Conservation (phyloP, 2,113 vertebrate species). For the Caranx melampygus region DNA sequence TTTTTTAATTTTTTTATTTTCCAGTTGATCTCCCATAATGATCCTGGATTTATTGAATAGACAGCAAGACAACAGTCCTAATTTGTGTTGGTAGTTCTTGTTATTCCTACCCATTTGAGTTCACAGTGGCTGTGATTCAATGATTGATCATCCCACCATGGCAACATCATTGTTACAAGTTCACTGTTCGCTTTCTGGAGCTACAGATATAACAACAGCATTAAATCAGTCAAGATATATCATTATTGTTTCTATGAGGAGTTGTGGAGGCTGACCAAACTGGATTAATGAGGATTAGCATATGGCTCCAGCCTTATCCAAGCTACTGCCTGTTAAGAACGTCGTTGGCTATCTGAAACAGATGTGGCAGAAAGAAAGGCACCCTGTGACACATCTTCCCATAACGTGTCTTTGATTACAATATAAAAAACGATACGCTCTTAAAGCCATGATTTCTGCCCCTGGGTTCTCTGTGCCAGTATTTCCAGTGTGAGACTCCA, state of each 20-base stretch:
- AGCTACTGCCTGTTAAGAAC: slow-evolving; percentile 60
- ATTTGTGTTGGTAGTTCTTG: neutral
- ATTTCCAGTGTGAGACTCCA: slow-evolving; percentile 45
- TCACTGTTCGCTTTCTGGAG: slow-evolving; percentile 2
- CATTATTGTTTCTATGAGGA: slow-evolving; percentile 29
- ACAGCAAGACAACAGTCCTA: neutral
- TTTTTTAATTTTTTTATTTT: neutral
- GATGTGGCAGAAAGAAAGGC: slow-evolving; percentile 75
- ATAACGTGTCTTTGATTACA: slow-evolving; percentile 77
- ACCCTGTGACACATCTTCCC: slow-evolving; percentile 73
- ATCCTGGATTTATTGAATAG: neutral
- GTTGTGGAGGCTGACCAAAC: slow-evolving; percentile 26
- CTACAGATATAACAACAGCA: slow-evolving; percentile 20
- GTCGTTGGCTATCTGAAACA: slow-evolving; percentile 70
- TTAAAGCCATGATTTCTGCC: slow-evolving; percentile 73
- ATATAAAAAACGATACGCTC: slow-evolving; percentile 80
- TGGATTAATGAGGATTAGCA: slow-evolving; percentile 58
- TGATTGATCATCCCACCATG: neutral
- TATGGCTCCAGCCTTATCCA: slow-evolving; percentile 51
- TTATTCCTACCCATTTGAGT: neutral
- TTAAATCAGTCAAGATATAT: slow-evolving; percentile 24
- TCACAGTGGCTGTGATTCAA: neutral
- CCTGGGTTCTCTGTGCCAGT: slow-evolving; percentile 50
- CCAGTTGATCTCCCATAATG: neutral
- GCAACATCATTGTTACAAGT: neutral